Conservation (phyloP, 2,113 vertebrate species). For the Octodon degus region DNA sequence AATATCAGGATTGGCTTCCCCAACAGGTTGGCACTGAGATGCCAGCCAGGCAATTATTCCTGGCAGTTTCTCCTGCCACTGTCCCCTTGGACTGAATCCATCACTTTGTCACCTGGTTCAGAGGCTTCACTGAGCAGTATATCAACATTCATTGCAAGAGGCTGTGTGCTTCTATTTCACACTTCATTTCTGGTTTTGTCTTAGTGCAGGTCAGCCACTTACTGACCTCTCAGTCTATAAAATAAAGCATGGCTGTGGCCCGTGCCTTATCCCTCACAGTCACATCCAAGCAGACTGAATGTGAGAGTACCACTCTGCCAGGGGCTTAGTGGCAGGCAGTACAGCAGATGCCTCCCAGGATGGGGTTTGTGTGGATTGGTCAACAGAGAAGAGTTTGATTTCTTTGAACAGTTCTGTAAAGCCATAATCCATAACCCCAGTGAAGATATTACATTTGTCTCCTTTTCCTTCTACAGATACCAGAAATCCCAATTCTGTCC, state of each 20-base stretch:
- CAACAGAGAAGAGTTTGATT: background rate
- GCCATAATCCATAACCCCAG: background rate
- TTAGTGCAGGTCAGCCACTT: background rate
- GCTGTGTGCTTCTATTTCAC: background rate
- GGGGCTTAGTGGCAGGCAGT: background rate
- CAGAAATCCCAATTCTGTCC: slow-evolving; percentile 8
- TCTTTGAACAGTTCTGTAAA: slow-evolving; percentile 2
- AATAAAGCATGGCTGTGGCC: background rate
- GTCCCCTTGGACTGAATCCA: slow-evolving; percentile 42
- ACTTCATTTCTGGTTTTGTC: slow-evolving; percentile 21
- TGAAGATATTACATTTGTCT: background rate
- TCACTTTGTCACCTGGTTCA: slow-evolving; percentile 48
- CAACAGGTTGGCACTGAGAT: background rate
- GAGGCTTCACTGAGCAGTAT: slow-evolving; percentile 18
- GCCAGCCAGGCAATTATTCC: slow-evolving; percentile 3
- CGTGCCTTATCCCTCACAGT: background rate
- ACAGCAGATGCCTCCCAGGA: background rate
- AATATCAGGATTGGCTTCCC: slow-evolving; percentile 1
- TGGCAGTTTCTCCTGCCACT: slow-evolving; percentile 51
- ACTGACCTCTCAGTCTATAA: slow-evolving; percentile 26
- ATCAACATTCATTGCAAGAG: background rate
- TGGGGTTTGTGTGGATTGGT: background rate
- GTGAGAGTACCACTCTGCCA: background rate
- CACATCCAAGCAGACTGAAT: background rate
- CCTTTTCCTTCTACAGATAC: background rate